Percentiles rank a stretch among this genome's conserved stretches.
Evolutionary conservation across 2,888 invertebrate species (phyloP).

Genomic region (Sialis fuliginosa): DNA sequence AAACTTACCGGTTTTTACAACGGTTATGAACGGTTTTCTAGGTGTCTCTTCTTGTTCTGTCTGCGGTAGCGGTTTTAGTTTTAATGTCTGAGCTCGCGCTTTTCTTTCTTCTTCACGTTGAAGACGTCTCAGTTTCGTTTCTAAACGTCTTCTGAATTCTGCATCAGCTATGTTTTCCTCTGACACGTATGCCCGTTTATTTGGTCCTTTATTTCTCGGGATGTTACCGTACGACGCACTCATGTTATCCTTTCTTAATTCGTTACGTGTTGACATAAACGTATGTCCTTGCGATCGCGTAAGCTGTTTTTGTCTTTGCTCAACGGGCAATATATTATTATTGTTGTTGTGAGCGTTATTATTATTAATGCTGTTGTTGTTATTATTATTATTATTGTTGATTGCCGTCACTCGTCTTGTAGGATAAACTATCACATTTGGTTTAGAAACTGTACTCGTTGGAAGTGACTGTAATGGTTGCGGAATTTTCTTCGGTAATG

Average conservation of each 20-base stretch:
- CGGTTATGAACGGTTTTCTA: conserved; percentile 52
- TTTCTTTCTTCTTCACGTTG: conserved; percentile 35
- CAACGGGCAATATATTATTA: conserved; percentile 13
- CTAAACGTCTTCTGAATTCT: conserved; percentile 51
- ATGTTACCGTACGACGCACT: neutral
- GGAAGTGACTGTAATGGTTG: conserved; percentile 17
- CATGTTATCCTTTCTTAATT: neutral
- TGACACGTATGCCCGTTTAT: conserved; percentile 11
- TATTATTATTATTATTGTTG: too few relatives aligned
- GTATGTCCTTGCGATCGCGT: neutral
- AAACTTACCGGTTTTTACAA: conserved; percentile 63
- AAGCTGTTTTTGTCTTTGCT: conserved; percentile 14
- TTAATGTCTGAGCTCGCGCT: neutral
- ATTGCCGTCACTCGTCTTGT: conserved; percentile 21
- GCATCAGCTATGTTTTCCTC: conserved; percentile 22
- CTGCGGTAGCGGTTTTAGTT: neutral
- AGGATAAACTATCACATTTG: conserved; percentile 36
- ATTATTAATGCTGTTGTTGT: neutral
- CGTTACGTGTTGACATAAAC: conserved; percentile 4
- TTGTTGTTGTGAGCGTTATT: conserved; percentile 12
- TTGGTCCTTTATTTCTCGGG: neutral
- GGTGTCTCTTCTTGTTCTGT: conserved; percentile 11
- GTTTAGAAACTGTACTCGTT: conserved; percentile 24
- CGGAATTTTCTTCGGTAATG: neutral
- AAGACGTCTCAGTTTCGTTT: conserved; percentile 49